These are phyloP conservation scores for Monochamus alternatus DNA, from an alignment of 2,888 invertebrate genomes.

Conservation along the genomic window DNA sequence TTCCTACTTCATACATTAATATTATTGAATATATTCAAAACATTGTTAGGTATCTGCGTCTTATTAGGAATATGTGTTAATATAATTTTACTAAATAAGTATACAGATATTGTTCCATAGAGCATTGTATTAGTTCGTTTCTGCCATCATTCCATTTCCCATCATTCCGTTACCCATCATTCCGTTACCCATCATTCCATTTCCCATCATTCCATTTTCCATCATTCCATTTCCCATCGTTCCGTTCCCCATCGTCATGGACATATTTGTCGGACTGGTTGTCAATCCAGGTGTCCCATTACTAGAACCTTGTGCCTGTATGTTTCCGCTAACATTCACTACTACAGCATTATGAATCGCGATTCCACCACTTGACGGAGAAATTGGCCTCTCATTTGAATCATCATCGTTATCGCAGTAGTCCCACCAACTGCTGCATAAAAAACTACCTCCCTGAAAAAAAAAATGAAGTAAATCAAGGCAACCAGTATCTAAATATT, in stretches of 20 bases:
- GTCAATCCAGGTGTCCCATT: not conserved
- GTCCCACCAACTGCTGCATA: not conserved
- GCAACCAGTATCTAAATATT: not conserved
- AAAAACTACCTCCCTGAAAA: not conserved
- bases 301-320: not conserved
- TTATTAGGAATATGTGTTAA: not conserved
- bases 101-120: not conserved
- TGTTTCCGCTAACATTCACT: constrained; percentile 3
- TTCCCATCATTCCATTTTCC: not conserved
- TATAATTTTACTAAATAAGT: too few relatives aligned
- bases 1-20: too few relatives aligned
- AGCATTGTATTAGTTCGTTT: not conserved
- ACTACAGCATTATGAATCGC: not conserved
- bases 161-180: not conserved
- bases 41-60: not conserved
- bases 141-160: not conserved
- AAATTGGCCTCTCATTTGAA: not conserved
- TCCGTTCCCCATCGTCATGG: not conserved
- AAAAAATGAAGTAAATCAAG: too few relatives aligned
- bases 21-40: constrained; percentile 1
- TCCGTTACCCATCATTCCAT: not conserved
- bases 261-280: too few relatives aligned
- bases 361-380: not conserved
- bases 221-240: not conserved
- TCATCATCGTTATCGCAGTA: constrained; percentile 3